phyloP scores from a whole-genome alignment of 2,888 invertebrate species.

The Eumerus sabulonum region DNA sequence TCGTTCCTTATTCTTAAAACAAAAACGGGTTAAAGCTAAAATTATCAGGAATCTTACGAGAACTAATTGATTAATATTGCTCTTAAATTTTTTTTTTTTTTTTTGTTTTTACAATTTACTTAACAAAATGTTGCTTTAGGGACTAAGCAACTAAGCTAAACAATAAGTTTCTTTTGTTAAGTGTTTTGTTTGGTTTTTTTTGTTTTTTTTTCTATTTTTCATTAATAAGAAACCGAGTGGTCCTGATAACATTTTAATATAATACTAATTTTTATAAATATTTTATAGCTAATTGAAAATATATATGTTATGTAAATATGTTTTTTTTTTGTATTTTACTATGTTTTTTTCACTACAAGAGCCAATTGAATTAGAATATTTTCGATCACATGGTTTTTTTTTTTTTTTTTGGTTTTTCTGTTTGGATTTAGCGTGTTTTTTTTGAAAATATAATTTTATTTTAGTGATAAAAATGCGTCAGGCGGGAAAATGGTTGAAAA shows the following conservation, averaged over 20 bases:
- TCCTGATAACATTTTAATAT: conserved; percentile 35
- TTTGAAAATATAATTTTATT: conserved; percentile 40
- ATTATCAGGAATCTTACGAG: neutral
- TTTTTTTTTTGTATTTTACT: conserved; percentile 14
- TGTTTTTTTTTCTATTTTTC: conserved; percentile 9
- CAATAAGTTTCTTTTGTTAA: neutral
- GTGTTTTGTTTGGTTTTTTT: neutral
- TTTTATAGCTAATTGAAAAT: conserved; percentile 57
- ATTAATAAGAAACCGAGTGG: conserved; percentile 50
- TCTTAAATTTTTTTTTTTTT: neutral
- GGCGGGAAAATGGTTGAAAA: conserved; percentile 17
- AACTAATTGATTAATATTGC: neutral
- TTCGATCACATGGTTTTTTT: conserved; percentile 60
- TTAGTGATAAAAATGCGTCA: conserved; percentile 38
- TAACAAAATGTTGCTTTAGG: too few relatives aligned
- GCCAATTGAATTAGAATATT: conserved; percentile 65
- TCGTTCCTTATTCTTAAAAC: neutral
- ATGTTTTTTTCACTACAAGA: conserved; percentile 44
- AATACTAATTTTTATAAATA: conserved; percentile 40
- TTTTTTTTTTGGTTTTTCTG: conserved; percentile 23
- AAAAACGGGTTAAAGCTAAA: neutral
- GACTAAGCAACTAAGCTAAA: neutral
- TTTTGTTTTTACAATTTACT: neutral
- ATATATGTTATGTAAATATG: conserved; percentile 56
- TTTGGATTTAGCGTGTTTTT: too few relatives aligned